Evolutionary conservation across 30 jellyfish, hydroid and myxozoan species (phyloP), one percentile per base, ranked within the genome.

Genomic region (Rhopilema esculentum): DNA sequence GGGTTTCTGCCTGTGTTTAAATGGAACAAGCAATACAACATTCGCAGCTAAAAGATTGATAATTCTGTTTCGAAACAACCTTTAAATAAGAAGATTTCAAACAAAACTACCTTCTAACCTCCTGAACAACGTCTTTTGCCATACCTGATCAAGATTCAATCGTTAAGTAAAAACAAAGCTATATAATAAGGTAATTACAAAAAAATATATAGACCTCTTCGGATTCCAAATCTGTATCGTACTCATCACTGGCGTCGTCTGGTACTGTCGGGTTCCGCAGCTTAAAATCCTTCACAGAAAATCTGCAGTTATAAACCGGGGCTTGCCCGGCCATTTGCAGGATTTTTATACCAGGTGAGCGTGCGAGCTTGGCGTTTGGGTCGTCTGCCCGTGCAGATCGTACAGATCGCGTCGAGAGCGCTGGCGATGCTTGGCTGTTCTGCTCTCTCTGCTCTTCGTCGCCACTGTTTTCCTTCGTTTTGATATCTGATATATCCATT

Each of bases 321-420:
- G 66, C 81, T 29, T 84, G 64, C 16, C 75, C 75, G 15, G 92
- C 92, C 92, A 84, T 84, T 52, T 84, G 72, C 51, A 84, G 73
- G 67, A 84, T 84, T 75, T 72, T 71, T 29, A 84, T 71, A 32
- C 92, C 92, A 30, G 92, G 92, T 1, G 92, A 84, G 23, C 92
- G 86, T 31, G 75, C 33, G 16, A 84, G 57, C 31, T 52, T 72
- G 8, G 86, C 79, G 19, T 70, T 68, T 19, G 71, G 72, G 1
- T 49, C 62, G 21, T 26, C 69, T 30, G 69, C 49, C 19, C 77
- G 79, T 28, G 85, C 79, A 0, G 91, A 51, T 20, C 72, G 68
- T 23, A 76, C 31, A 1, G 88, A 78, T 17, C 88, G 88, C 32
- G 82, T 32, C 1, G 91, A 81, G 18, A 29, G 53, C 51, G 77